Base-by-base conservation (phyloP, 2,797 vertebrate genomes). In the Myotis pilosus region DNA sequence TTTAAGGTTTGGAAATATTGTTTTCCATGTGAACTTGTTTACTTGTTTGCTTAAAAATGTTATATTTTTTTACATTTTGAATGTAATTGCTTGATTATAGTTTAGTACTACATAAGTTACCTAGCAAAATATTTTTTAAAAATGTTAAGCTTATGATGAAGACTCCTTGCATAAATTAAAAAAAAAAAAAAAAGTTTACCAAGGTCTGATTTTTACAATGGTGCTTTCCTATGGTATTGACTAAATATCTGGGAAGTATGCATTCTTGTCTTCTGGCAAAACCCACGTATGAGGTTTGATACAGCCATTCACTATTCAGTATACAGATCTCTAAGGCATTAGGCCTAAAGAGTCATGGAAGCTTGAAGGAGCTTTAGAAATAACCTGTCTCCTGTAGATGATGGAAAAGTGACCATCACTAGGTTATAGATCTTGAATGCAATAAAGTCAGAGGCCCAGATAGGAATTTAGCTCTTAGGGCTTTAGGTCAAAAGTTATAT, bases 11-110 rank as follows among this genome's bases (percentile, higher is more conserved):
- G 49, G 86, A 92, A 74, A 72, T 81, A 90, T 0, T 41, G 20
- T 85, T 25, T 94, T 69, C 23, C 7, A 9, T n/a, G 10, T 41
- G 41, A 92, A 92, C 51, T 66, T 94, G 33, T 81, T 89, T 72
- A 86, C 22, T 62, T 85, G 25, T 92, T 93, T 94, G 69, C 74
- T 72, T 79, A 82, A 89, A 74, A 83, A 38, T 57, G 66, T 81
- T 53, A 38, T 17, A 75, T 22, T 92, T 91, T 91, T 92, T 90
- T 28, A 41, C 1, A 8, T 51, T 88, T 92, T 62, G 38, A 89
- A 74, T 47, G 6, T 80, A 81, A 82, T 86, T 87, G 16, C 53
- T 74, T 84, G 60, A 23, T 92, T 72, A 47, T 57, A 47, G 38
- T 69, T 83, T 17, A 75, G 16, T 87, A 17, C 36, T 82, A 8